These are phyloP conservation scores for Pollenia griseotomentosa DNA, from an alignment of 2,888 invertebrate genomes.

Conservation along the genomic window DNA sequence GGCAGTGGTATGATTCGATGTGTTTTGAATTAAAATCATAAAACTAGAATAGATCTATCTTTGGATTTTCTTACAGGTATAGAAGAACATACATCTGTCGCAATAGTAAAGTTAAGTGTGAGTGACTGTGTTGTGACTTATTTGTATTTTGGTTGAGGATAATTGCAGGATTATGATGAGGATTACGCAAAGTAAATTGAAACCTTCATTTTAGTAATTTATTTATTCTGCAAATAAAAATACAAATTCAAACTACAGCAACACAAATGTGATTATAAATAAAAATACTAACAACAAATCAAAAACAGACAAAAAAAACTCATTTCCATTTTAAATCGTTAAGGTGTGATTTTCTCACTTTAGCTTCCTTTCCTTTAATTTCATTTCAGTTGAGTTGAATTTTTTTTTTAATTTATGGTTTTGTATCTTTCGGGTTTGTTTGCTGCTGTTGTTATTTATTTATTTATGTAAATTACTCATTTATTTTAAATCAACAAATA, in stretches of 20 bases:
- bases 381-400: conserved; percentile 32
- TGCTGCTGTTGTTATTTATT: conserved; percentile 80
- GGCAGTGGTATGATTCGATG: conserved; percentile 18
- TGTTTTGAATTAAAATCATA: conserved; percentile 28
- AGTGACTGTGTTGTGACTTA: conserved; percentile 43
- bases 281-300: conserved; percentile 22
- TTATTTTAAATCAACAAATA: conserved; percentile 57
- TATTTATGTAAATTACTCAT: conserved; percentile 81
- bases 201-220: conserved; percentile 74
- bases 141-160: conserved; percentile 75
- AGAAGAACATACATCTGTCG: not conserved
- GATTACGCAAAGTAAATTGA: conserved; percentile 73
- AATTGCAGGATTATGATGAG: conserved; percentile 78
- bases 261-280: conserved; percentile 9
- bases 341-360: conserved; percentile 73
- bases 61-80: conserved; percentile 37
- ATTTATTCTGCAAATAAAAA: conserved; percentile 70
- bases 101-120: conserved; percentile 45
- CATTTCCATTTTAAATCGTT: conserved; percentile 67
- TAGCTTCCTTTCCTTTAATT: conserved; percentile 51
- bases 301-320: conserved; percentile 41
- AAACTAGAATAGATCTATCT: conserved; percentile 45
- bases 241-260: conserved; percentile 27
- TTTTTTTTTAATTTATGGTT: conserved; percentile 65
- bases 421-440: conserved; percentile 56